Evolutionary conservation across 2,888 invertebrate species (phyloP).

Genomic region (Nebria brevicollis): DNA sequence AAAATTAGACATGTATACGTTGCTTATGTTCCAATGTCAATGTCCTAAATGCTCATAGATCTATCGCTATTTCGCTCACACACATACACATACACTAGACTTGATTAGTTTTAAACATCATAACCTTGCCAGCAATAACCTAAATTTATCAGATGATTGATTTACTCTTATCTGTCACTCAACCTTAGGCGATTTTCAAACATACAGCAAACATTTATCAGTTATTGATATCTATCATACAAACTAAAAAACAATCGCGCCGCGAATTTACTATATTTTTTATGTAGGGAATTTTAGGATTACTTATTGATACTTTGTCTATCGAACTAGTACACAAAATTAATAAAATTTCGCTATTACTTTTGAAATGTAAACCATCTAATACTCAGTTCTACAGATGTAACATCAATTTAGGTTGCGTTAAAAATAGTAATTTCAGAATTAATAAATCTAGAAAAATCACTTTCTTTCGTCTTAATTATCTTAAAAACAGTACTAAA

Average conservation of each 20-base stretch:
- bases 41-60: conserved; percentile 17
- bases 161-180: conserved; percentile 42
- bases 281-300: background rate
- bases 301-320: background rate
- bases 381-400: too few relatives aligned
- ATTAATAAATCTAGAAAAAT: too few relatives aligned
- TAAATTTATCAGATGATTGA: conserved; percentile 39
- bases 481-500: too few relatives aligned
- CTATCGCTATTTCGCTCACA: background rate
- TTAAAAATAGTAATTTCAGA: too few relatives aligned
- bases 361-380: too few relatives aligned
- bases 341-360: background rate
- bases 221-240: background rate
- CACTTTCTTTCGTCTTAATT: too few relatives aligned
- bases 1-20: background rate
- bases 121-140: conserved; percentile 46
- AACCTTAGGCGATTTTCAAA: conserved; percentile 15
- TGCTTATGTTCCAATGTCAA: conserved; percentile 12
- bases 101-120: conserved; percentile 33
- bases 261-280: background rate
- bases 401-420: too few relatives aligned
- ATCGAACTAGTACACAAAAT: background rate
- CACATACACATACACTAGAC: background rate
- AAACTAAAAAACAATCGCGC: background rate
- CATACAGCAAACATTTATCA: background rate